Conservation (phyloP, 2,113 vertebrate species). For the Struthidea cinerea region DNA sequence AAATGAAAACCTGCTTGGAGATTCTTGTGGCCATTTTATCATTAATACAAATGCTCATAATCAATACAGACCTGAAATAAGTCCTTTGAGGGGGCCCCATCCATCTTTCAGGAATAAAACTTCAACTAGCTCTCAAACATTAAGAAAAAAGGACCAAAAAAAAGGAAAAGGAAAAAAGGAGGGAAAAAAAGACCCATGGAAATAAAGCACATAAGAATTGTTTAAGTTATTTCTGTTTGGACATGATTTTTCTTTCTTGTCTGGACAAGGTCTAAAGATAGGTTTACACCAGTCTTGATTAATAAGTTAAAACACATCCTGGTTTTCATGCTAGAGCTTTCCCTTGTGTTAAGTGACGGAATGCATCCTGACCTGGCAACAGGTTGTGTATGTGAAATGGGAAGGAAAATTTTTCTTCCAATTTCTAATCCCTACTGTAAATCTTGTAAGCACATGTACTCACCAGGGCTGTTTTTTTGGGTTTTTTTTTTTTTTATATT, state of each 20-base stretch:
- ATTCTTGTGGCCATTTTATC: not conserved
- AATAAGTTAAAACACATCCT: slow-evolving; percentile 39
- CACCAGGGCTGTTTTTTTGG: not conserved
- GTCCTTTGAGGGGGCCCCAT: not conserved
- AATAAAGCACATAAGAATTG: slow-evolving; percentile 23
- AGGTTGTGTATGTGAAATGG: not conserved
- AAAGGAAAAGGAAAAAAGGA: fast-evolving
- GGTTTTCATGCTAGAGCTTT: slow-evolving; percentile 29
- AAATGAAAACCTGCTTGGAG: not conserved
- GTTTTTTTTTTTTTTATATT: not conserved
- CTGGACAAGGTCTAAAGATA: slow-evolving; percentile 38
- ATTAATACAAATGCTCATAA: not conserved
- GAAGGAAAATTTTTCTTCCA: slow-evolving; percentile 49
- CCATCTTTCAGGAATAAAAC: not conserved
- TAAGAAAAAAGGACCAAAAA: not conserved
- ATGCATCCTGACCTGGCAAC: slow-evolving; percentile 28
- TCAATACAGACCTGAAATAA: not conserved
- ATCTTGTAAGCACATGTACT: slow-evolving; percentile 21
- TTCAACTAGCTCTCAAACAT: not conserved
- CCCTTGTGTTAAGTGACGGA: slow-evolving; percentile 17
- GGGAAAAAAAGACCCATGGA: fast-evolving
- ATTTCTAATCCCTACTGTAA: slow-evolving; percentile 48
- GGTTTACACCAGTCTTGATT: slow-evolving; percentile 37
- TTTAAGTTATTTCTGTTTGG: slow-evolving; percentile 7
- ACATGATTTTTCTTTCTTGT: slow-evolving; percentile 42